Evolutionary conservation across 2,797 vertebrate species (phyloP).

Genomic region (Tenualosa thibaudeaui): DNA sequence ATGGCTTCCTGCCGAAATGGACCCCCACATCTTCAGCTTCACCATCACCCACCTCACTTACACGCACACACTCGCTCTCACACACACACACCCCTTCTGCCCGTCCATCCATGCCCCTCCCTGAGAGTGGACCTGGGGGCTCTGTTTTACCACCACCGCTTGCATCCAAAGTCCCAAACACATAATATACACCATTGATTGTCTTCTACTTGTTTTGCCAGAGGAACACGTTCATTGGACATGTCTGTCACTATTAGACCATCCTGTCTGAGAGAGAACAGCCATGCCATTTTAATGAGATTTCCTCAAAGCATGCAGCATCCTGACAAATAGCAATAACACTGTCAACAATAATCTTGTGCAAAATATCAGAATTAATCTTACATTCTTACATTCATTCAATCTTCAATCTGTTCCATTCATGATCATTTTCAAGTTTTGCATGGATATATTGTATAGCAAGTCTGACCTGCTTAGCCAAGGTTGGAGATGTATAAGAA

Average conservation of each 20-base stretch:
- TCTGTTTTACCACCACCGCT: background rate
- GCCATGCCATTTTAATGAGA: background rate
- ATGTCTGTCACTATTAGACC: conserved; percentile 3
- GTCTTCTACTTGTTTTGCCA: background rate
- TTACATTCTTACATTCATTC: background rate
- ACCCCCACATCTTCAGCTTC: conserved; percentile 25
- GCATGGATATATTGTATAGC: background rate
- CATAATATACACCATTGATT: background rate
- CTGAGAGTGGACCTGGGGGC: background rate
- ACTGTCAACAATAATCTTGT: background rate
- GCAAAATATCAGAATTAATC: background rate
- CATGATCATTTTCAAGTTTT: background rate
- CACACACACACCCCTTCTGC: conserved; percentile 10
- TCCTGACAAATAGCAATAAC: background rate
- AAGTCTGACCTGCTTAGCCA: no score
- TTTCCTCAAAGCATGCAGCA: background rate
- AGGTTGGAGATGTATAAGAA: no score
- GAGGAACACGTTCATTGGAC: background rate
- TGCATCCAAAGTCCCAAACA: background rate
- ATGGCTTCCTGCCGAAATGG: conserved; percentile 37
- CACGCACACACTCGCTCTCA: background rate
- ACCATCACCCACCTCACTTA: conserved; percentile 27
- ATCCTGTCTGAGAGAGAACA: background rate
- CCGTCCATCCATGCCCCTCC: background rate
- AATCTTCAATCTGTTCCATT: background rate